Evolutionary conservation across 2,797 vertebrate species (phyloP).

Genomic region (Lindbergichthys nudifrons): DNA sequence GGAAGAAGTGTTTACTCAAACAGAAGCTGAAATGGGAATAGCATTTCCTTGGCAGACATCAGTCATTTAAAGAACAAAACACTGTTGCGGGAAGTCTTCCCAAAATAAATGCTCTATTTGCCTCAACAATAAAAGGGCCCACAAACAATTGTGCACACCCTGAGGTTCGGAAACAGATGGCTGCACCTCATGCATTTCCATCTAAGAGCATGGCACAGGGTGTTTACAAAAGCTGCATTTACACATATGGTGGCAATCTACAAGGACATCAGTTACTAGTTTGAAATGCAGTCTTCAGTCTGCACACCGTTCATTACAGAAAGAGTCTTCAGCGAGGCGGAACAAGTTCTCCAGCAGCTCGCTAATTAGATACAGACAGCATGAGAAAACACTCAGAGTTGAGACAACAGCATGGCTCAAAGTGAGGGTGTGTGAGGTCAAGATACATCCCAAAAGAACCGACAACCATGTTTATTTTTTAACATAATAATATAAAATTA

Average conservation of each 20-base stretch:
- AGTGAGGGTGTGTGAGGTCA: constrained; percentile 44
- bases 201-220: constrained; percentile 29
- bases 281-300: constrained; percentile 51
- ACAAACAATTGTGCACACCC: constrained; percentile 37
- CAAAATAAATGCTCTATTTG: constrained; percentile 39
- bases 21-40: constrained; percentile 24
- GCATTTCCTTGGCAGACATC: constrained; percentile 32
- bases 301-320: constrained; percentile 52
- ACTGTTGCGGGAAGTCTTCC: constrained; percentile 13
- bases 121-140: constrained; percentile 31
- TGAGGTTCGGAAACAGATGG: constrained; percentile 61
- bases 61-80: constrained; percentile 42
- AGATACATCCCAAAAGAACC: constrained; percentile 1
- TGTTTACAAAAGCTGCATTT: constrained; percentile 56
- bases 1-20: constrained; percentile 18
- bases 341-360: constrained; percentile 47
- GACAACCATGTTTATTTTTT: neutral
- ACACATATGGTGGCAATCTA: constrained; percentile 68
- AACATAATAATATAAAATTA: neutral
- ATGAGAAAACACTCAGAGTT: constrained; percentile 45
- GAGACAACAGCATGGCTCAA: constrained; percentile 25
- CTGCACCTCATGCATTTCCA: constrained; percentile 45
- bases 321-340: constrained; percentile 25
- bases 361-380: constrained; percentile 67
- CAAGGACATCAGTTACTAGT: constrained; percentile 46